Base-by-base conservation (phyloP, 1,140 invertebrate genomes). In the Holcopasites calliopsidis region DNA sequence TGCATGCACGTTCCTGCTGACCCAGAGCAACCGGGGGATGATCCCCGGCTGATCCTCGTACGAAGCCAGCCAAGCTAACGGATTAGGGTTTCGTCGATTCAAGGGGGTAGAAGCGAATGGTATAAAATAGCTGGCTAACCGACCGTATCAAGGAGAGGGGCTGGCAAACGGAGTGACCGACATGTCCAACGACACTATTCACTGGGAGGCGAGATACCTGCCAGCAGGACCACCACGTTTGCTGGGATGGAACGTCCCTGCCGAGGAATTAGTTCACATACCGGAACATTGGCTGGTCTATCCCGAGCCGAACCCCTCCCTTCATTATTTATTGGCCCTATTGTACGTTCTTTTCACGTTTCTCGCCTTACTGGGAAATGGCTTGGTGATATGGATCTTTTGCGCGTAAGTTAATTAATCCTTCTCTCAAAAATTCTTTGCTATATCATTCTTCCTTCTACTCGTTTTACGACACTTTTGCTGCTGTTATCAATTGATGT, bases 301-400 rank as follows among this genome's bases (percentile, higher is more conserved):
- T 88, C 93, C 95, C 33, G 96, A 96, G 86, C 96, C 96, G 4
- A 95, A 96, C 47, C 95, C 96, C 55, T 94, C 95, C 65, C 93
- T 96, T 81, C 96, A 98, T 89, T 96, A 97, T 82, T 92, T 96
- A 31, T 91, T 98, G 2, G 97, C 95, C 1, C 92, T 97, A 65
- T 91, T 96, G 78, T 98, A 97, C 86, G 93, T 95, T 33, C 92
- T 95, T 55, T 96, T 98, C 72, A 96, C 96, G 21, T 93, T 96
- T 47, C 93, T 95, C 28, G 94, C 96, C 4, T 91, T 97, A 2
- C 87, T 95, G 3, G 97, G 97, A 76, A 98, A 98, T 89, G 96
- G 97, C 38, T 92, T 98, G 23, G 97, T 98, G 76, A 94, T 98
- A 81, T 98, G 96, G 94, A 95, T 98, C 79, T 98, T 98, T 89